A percentile compares a stretch with the other conserved stretches of the same genome.
Evolutionary conservation across 2,797 vertebrate genomes (phyloP).

Genomic region (Cuniculus paca): DNA sequence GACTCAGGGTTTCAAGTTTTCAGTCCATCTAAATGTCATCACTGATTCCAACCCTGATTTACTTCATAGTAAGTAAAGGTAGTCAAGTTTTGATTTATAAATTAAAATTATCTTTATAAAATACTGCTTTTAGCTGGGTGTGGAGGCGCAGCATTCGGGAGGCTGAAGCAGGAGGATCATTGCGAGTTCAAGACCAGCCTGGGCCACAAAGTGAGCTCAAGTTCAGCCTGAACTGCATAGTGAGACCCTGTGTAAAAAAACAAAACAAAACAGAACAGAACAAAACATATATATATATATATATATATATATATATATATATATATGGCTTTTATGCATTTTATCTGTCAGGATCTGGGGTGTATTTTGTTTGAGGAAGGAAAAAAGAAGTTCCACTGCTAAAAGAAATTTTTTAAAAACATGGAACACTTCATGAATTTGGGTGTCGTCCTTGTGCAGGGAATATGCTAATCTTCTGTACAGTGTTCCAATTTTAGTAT

Average conservation of each 20-base stretch:
- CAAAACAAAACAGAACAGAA: too few species aligned
- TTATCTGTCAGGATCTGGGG: neutral
- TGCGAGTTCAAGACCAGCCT: too few species aligned
- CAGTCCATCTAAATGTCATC: neutral
- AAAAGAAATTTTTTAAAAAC: neutral
- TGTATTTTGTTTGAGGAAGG: neutral
- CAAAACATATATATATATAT: too few species aligned
- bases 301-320: too few species aligned
- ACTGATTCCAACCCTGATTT: neutral
- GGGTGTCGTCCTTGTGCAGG: neutral
- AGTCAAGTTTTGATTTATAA: neutral
- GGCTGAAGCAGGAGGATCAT: too few species aligned
- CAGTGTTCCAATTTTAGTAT: neutral
- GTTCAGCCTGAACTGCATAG: too few species aligned
- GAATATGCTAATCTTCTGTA: neutral
- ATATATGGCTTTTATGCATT: conserved; percentile 47
- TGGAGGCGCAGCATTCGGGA: too few species aligned
- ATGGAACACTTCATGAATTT: neutral
- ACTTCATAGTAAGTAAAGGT: conserved; percentile 18
- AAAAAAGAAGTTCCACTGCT: conserved; percentile 28
- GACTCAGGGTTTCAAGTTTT: conserved; percentile 16
- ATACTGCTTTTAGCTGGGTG: too few species aligned
- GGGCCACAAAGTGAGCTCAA: too few species aligned
- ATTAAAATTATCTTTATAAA: conserved; percentile 22
- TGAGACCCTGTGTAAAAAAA: too few species aligned